Evolutionary conservation across 1,140 invertebrate species (phyloP).

Genomic region (Drosophila sulfurigaster): DNA sequence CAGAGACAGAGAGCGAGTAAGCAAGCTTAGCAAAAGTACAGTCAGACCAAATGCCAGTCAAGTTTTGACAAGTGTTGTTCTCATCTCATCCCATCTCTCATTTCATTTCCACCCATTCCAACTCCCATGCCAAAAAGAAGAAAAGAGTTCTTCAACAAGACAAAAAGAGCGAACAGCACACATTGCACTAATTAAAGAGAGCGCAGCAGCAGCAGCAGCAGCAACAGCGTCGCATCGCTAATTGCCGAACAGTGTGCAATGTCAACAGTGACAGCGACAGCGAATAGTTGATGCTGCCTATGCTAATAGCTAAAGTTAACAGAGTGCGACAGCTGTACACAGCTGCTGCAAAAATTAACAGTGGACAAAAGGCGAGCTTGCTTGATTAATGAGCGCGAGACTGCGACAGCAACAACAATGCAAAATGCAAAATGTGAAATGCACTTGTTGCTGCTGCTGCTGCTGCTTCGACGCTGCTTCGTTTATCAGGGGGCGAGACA

Average conservation of each 20-base stretch:
- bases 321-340: neutral
- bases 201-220: neutral
- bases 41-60: conserved; percentile 66
- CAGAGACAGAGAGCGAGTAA: conserved; percentile 1
- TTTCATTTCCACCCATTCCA: neutral
- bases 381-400: neutral
- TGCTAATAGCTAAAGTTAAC: neutral
- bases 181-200: conserved; percentile 9
- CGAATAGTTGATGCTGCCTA: neutral
- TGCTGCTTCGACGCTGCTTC: conserved; percentile 10
- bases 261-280: neutral
- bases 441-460: conserved; percentile 44
- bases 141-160: too few relatives aligned
- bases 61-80: conserved; percentile 41
- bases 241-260: neutral
- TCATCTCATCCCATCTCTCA: neutral
- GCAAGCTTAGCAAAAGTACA: conserved; percentile 63
- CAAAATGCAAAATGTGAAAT: conserved; percentile 16
- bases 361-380: neutral
- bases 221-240: neutral
- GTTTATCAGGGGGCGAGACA: conserved; percentile 10
- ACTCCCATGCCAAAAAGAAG: neutral
- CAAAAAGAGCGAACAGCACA: conserved; percentile 1
- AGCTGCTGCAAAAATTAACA: conserved; percentile 1
- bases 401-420: neutral